Conservation (phyloP, 1,140 invertebrate species). For the Bombus confusus region DNA sequence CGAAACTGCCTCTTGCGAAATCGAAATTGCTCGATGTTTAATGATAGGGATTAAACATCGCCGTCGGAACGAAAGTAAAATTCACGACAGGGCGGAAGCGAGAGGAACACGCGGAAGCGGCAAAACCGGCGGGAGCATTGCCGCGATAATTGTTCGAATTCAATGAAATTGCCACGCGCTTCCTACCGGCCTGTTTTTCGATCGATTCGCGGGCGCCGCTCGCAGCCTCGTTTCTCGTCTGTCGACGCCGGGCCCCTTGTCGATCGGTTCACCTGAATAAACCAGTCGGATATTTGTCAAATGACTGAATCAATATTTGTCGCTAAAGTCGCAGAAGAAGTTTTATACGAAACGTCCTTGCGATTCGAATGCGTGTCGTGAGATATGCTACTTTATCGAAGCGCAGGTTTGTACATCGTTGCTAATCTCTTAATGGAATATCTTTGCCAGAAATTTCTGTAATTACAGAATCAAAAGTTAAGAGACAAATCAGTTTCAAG, state of each 20-base stretch:
- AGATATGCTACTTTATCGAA: background rate
- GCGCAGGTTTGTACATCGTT: background rate
- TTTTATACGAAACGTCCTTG: conserved; percentile 46
- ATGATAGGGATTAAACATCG: background rate
- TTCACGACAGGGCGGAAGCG: background rate
- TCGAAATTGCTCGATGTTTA: background rate
- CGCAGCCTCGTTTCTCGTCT: conserved; percentile 31
- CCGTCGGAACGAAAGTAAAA: conserved; percentile 23
- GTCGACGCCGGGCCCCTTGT: conserved; percentile 24
- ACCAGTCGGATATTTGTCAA: conserved; percentile 51
- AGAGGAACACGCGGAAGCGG: conserved; percentile 1
- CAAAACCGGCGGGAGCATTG: background rate
- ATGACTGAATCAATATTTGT: conserved; percentile 57
- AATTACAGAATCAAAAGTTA: no score
- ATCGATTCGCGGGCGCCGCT: conserved; percentile 56
- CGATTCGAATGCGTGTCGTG: background rate
- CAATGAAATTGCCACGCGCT: conserved; percentile 46
- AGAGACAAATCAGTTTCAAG: no score
- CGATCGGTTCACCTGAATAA: conserved; percentile 59
- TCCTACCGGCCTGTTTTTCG: conserved; percentile 26
- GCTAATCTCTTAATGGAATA: no score
- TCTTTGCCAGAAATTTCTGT: no score
- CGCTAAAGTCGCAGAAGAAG: conserved; percentile 42
- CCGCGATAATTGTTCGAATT: conserved; percentile 47
- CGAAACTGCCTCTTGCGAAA: background rate